Conservation (phyloP, 30 jellyfish, hydroid and myxozoan genomes). For the Aurelia aurita region DNA sequence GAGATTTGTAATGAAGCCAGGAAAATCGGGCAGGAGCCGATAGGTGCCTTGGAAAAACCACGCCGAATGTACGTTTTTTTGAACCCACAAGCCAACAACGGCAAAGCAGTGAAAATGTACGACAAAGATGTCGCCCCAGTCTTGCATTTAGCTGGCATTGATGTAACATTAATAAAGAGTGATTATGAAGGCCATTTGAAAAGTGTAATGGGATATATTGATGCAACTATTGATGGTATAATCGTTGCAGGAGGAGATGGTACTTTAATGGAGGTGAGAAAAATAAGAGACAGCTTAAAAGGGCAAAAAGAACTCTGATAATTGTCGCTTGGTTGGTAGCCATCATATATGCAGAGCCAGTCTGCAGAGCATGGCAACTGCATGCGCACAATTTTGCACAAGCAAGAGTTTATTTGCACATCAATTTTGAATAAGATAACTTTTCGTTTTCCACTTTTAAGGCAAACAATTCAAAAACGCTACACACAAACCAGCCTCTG, state of each 20-base stretch:
- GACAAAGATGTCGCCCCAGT: slow-evolving; percentile 93
- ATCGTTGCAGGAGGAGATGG: slow-evolving; percentile 99
- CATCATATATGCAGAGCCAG: too few relatives aligned
- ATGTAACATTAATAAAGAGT: slow-evolving; percentile 89
- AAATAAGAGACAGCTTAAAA: too few relatives aligned
- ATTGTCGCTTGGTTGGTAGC: too few relatives aligned
- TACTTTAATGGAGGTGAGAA: slow-evolving; percentile 78
- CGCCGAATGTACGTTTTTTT: slow-evolving; percentile 78
- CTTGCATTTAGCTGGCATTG: slow-evolving; percentile 89
- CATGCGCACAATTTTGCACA: too few relatives aligned
- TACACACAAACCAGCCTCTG: too few relatives aligned
- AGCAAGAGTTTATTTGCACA: too few relatives aligned
- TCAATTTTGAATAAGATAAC: too few relatives aligned
- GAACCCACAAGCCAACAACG: slow-evolving; percentile 72
- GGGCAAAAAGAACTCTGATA: too few relatives aligned
- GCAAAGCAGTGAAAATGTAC: slow-evolving; percentile 77
- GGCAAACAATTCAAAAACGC: too few relatives aligned
- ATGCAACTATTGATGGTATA: slow-evolving; percentile 90
- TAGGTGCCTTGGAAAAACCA: slow-evolving; percentile 80
- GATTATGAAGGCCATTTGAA: slow-evolving; percentile 97
- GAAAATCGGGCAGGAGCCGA: slow-evolving; percentile 59
- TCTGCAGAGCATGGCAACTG: too few relatives aligned
- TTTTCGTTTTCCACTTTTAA: too few relatives aligned
- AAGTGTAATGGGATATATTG: slow-evolving; percentile 80
- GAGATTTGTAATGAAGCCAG: slow-evolving; percentile 67